Evolutionary conservation across 2,113 vertebrate species (phyloP).

Genomic region (Grammomys dolichurus): DNA sequence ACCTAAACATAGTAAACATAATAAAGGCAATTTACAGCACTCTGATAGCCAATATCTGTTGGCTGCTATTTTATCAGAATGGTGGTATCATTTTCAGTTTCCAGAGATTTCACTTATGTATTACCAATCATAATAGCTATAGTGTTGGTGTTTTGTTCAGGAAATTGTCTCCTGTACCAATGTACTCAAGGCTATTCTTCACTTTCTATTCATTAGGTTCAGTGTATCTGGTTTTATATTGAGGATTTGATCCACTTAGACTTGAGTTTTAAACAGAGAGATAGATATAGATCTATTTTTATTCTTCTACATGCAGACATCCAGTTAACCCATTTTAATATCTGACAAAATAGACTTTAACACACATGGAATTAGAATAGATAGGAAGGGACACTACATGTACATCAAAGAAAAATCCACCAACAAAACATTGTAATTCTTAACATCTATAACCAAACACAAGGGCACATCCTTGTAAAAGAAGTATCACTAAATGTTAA

Average conservation of each 20-base stretch:
- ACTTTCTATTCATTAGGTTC: neutral
- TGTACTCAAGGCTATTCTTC: neutral
- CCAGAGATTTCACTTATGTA: neutral
- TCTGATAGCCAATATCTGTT: too few relatives aligned
- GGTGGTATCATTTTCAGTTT: neutral
- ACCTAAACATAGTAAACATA: too few relatives aligned
- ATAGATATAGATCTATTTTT: neutral
- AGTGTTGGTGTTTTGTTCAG: neutral
- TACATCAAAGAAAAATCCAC: neutral
- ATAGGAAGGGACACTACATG: neutral
- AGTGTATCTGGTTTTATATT: neutral
- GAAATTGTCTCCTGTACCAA: neutral
- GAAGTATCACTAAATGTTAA: neutral
- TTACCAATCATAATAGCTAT: neutral
- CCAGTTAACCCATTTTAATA: neutral
- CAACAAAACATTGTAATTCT: neutral
- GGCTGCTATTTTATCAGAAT: too few relatives aligned
- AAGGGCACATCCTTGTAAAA: neutral
- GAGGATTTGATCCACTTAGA: neutral
- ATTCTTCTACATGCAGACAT: neutral
- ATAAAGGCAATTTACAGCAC: too few relatives aligned
- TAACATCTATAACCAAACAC: neutral
- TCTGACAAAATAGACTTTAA: neutral
- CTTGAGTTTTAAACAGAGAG: neutral
- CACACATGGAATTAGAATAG: neutral